Evolutionary conservation across 1,140 invertebrate genomes (phyloP).

Genomic region (Orussus abietinus): DNA sequence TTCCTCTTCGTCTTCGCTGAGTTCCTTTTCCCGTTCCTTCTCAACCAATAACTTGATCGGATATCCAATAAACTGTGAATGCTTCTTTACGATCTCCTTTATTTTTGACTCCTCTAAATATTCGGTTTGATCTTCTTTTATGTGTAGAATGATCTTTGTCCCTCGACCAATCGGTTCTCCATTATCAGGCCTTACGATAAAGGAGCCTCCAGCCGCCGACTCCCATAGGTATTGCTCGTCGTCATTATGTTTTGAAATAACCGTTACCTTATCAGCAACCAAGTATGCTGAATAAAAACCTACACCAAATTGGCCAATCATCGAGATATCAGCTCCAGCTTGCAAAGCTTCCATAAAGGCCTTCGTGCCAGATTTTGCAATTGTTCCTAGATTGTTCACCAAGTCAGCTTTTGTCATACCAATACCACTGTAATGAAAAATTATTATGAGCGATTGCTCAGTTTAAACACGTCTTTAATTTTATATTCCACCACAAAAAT

Average conservation of each 20-base stretch:
- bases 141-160: slow-evolving; percentile 70
- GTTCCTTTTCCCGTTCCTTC: slow-evolving; percentile 93
- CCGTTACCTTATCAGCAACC: slow-evolving; percentile 90
- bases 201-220: slow-evolving; percentile 76
- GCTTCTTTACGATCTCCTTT: slow-evolving; percentile 97
- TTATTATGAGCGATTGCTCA: no score
- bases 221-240: slow-evolving; percentile 82
- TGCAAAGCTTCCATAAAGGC: slow-evolving; percentile 86
- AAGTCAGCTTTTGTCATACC: slow-evolving; percentile 89
- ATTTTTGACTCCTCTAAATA: slow-evolving; percentile 88
- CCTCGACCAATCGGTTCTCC: slow-evolving; percentile 68
- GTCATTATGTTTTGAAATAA: slow-evolving; percentile 93
- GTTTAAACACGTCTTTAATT: no score
- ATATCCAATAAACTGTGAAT: slow-evolving; percentile 99
- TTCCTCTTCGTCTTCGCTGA: slow-evolving; percentile 84
- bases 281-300: slow-evolving; percentile 96
- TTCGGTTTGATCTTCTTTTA: slow-evolving; percentile 79
- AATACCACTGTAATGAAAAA: no score
- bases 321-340: slow-evolving; percentile 82
- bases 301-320: slow-evolving; percentile 90
- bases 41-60: slow-evolving; percentile 94
- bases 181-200: slow-evolving; percentile 63
- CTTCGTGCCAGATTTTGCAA: slow-evolving; percentile 85
- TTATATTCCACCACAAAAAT: no score
- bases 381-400: slow-evolving; percentile 84